These are phyloP conservation scores for Melinaea marsaeus DNA, from an alignment of 2,888 invertebrate genomes.

Conservation along the genomic window DNA sequence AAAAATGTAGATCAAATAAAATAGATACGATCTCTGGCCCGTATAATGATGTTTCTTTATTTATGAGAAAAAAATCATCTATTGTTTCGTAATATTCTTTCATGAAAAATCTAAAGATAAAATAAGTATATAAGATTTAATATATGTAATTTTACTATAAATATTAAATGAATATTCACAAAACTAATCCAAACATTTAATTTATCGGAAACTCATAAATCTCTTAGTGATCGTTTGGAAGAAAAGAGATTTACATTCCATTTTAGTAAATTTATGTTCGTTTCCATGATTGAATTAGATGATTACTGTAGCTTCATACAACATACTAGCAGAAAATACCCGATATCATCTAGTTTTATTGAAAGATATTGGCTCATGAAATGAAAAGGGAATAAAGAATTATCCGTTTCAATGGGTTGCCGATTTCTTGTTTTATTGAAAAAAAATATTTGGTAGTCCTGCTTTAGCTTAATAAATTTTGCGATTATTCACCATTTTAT, in stretches of 20 bases:
- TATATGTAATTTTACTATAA: background rate
- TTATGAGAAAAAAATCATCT: conserved; percentile 6
- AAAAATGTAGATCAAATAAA: conserved; percentile 24
- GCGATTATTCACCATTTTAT: background rate
- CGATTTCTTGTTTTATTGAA: conserved; percentile 2
- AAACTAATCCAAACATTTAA: conserved; percentile 24
- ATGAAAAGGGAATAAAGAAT: conserved; percentile 7
- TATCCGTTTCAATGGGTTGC: conserved; percentile 3
- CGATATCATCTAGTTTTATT: conserved; percentile 8
- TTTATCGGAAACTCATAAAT: conserved; percentile 31
- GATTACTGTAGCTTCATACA: conserved; percentile 22
- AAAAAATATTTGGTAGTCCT: background rate
- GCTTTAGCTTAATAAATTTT: background rate
- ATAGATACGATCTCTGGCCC: conserved; percentile 14
- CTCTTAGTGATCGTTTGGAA: conserved; percentile 28
- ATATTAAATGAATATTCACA: conserved; percentile 14
- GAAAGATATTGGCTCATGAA: conserved; percentile 2
- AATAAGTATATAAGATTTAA: too few relatives aligned
- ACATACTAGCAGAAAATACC: conserved; percentile 11
- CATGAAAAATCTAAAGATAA: too few relatives aligned
- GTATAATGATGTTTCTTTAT: conserved; percentile 21
- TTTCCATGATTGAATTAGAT: conserved; percentile 29
- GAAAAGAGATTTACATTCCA: conserved; percentile 43
- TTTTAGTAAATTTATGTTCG: conserved; percentile 36
- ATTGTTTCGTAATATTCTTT: background rate